A percentile compares a stretch with the other conserved stretches of the same genome.
These are phyloP conservation scores for Echeneis naucrates DNA, from an alignment of 2,797 vertebrate species.

Conservation along the genomic window DNA sequence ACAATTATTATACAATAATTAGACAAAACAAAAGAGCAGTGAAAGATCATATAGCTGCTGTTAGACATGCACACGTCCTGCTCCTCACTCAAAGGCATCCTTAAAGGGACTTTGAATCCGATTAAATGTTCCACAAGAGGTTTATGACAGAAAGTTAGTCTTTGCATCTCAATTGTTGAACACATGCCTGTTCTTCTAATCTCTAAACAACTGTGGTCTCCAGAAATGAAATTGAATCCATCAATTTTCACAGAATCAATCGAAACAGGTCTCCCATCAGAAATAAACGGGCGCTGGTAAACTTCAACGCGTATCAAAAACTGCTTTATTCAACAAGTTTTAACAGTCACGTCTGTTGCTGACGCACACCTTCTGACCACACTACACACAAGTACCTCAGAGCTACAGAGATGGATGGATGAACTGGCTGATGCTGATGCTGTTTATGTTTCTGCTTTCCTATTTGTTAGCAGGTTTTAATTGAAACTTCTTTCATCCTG, in stretches of 20 bases:
- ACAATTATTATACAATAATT: slow-evolving; percentile 14
- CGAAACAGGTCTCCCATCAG: background rate
- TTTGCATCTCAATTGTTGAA: background rate
- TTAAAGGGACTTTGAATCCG: background rate
- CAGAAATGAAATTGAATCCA: slow-evolving; percentile 5
- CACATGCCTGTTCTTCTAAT: background rate
- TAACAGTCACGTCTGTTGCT: background rate
- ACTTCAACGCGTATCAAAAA: slow-evolving; percentile 12
- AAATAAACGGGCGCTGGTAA: slow-evolving; percentile 10
- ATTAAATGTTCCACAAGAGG: background rate
- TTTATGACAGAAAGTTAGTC: background rate
- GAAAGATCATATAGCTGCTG: background rate
- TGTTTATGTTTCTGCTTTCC: too few species aligned
- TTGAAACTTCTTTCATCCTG: too few species aligned
- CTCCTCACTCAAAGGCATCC: background rate
- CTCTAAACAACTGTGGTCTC: background rate
- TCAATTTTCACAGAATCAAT: slow-evolving; percentile 6
- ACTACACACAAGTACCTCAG: slow-evolving; percentile 25
- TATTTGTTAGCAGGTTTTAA: too few species aligned
- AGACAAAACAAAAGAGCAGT: slow-evolving; percentile 2
- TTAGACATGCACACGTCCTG: background rate
- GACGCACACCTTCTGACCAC: background rate
- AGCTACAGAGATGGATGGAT: too few species aligned
- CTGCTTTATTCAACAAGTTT: background rate
- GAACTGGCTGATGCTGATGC: too few species aligned